Conservation (phyloP, 2,113 vertebrate genomes). For the Neogobius melanostomus region DNA sequence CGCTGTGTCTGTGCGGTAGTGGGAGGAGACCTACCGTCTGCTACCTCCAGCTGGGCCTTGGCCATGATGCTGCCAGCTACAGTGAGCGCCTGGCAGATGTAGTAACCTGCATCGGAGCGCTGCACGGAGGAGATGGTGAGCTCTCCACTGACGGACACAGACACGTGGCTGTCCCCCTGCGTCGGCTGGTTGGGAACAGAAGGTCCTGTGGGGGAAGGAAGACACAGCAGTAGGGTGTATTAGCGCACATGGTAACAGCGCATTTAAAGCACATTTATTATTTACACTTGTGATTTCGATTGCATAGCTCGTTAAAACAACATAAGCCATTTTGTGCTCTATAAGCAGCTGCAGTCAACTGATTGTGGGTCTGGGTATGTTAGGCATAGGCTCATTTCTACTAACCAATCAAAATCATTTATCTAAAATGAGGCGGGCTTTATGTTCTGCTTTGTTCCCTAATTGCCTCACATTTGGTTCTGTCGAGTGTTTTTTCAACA, state of each 20-base stretch:
- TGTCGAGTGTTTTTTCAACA: not conserved
- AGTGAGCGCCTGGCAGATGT: slow-evolving; percentile 93
- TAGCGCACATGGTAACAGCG: not conserved
- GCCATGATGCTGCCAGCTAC: slow-evolving; percentile 96
- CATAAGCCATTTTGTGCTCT: too few relatives aligned
- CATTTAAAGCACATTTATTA: not conserved
- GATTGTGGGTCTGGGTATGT: not conserved
- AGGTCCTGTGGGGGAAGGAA: slow-evolving; percentile 81
- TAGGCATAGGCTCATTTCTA: not conserved
- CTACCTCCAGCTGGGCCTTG: slow-evolving; percentile 94
- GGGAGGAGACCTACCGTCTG: slow-evolving; percentile 84
- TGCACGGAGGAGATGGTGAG: slow-evolving; percentile 90
- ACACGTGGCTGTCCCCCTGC: slow-evolving; percentile 85
- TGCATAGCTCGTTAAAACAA: too few relatives aligned
- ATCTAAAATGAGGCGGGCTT: not conserved
- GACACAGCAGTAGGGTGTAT: slow-evolving; percentile 7
- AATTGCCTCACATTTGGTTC: not conserved
- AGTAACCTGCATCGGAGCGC: slow-evolving; percentile 88
- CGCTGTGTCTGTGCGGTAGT: not conserved
- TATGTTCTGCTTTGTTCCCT: not conserved
- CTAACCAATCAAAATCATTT: not conserved
- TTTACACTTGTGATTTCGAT: too few relatives aligned
- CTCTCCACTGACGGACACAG: slow-evolving; percentile 87
- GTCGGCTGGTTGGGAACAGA: slow-evolving; percentile 90
- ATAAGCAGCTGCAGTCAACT: too few relatives aligned